Conservation (phyloP, 2,888 invertebrate genomes). For the Malthinus seriepunctatus region DNA sequence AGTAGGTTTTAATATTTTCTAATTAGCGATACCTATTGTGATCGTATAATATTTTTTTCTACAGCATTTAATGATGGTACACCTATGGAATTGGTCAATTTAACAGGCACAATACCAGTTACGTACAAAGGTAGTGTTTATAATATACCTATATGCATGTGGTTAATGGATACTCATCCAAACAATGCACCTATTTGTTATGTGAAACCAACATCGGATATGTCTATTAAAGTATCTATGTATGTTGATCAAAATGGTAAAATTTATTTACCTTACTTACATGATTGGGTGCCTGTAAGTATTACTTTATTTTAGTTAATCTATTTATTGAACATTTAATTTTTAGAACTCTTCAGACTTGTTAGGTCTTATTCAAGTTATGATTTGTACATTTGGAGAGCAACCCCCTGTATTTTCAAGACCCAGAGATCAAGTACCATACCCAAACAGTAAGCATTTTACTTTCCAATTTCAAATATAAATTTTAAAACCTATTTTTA, state of each 20-base stretch:
- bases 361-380: slow-evolving; percentile 84
- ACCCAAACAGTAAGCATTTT: slow-evolving; percentile 15
- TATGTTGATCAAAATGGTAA: slow-evolving; percentile 95
- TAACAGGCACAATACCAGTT: slow-evolving; percentile 93
- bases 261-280: slow-evolving; percentile 94
- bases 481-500: slow-evolving; percentile 34
- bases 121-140: slow-evolving; percentile 85
- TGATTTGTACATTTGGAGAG: slow-evolving; percentile 92
- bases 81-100: slow-evolving; percentile 76
- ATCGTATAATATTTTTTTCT: slow-evolving; percentile 27
- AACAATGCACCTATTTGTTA: slow-evolving; percentile 93
- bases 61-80: slow-evolving; percentile 88
- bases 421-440: slow-evolving; percentile 57
- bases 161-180: slow-evolving; percentile 97
- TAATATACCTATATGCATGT: slow-evolving; percentile 96
- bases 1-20: slow-evolving; percentile 58
- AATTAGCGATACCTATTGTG: slow-evolving; percentile 6
- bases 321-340: slow-evolving; percentile 28
- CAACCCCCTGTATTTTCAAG: slow-evolving; percentile 91
- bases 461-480: background rate
- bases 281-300: slow-evolving; percentile 85
- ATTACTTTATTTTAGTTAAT: background rate
- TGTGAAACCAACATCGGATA: slow-evolving; percentile 92
- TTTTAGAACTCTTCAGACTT: slow-evolving; percentile 79
- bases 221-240: slow-evolving; percentile 94